Percentiles rank a stretch among this genome's conserved stretches.
phyloP scores from a whole-genome alignment of 2,888 invertebrate genomes.

The Scotopteryx bipunctaria region DNA sequence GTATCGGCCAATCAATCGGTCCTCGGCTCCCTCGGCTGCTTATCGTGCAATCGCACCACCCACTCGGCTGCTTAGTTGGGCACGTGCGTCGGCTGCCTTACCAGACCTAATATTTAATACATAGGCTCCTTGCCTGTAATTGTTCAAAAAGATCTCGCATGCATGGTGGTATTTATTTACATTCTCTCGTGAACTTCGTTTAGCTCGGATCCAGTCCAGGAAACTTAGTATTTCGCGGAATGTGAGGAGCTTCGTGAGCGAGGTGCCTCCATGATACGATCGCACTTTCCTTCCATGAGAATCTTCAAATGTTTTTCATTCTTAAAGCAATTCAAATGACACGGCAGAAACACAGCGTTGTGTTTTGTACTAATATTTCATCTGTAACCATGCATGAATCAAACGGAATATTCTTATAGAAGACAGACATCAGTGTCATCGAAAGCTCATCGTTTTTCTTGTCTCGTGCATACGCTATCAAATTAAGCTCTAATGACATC shows the following conservation, averaged over 20 bases:
- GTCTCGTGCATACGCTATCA: slow-evolving; percentile 54
- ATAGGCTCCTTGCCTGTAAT: slow-evolving; percentile 14
- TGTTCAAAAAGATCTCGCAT: slow-evolving; percentile 21
- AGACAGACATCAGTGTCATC: slow-evolving; percentile 34
- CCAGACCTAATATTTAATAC: slow-evolving; percentile 21
- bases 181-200: slow-evolving; percentile 39
- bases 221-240: slow-evolving; percentile 48
- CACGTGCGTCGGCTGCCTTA: slow-evolving; percentile 41
- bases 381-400: slow-evolving; percentile 13
- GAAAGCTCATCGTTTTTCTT: slow-evolving; percentile 48
- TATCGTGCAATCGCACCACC: slow-evolving; percentile 54
- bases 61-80: slow-evolving; percentile 43
- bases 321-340: slow-evolving; percentile 25
- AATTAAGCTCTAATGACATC: slow-evolving; percentile 65
- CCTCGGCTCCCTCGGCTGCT: slow-evolving; percentile 39
- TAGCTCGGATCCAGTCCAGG: slow-evolving; percentile 39
- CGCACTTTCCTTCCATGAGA: slow-evolving; percentile 52
- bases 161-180: slow-evolving; percentile 29
- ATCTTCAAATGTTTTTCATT: slow-evolving; percentile 43
- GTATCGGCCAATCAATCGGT: slow-evolving; percentile 60
- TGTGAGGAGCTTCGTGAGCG: slow-evolving; percentile 58
- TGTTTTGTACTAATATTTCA: not conserved
- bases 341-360: not conserved
- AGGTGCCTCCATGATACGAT: slow-evolving; percentile 55
- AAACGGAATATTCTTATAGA: slow-evolving; percentile 39